Evolutionary conservation across 2,797 vertebrate species (phyloP).

Genomic region (Brotula barbata): DNA sequence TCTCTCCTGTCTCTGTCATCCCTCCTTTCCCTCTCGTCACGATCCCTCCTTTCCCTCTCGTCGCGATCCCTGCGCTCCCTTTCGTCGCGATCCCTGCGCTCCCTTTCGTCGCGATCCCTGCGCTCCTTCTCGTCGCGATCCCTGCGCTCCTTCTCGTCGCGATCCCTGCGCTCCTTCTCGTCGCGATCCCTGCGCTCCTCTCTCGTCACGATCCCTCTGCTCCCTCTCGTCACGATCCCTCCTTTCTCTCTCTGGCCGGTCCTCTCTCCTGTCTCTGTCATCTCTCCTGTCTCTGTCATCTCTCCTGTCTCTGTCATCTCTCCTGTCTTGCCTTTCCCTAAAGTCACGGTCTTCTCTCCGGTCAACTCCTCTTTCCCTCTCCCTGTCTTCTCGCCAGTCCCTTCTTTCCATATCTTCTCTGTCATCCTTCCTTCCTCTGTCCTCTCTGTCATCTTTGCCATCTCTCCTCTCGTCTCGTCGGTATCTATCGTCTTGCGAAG

Average conservation of each 20-base stretch:
- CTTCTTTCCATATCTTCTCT: conserved; percentile 57
- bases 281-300: conserved; percentile 57
- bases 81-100: conserved; percentile 17
- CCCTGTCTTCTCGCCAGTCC: conserved; percentile 51
- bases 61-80: conserved; percentile 5
- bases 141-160: conserved; percentile 15
- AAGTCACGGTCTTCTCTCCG: conserved; percentile 53
- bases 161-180: conserved; percentile 21
- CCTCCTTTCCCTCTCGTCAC: conserved; percentile 6
- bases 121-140: conserved; percentile 5
- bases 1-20: conserved; percentile 33
- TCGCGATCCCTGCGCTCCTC: conserved; percentile 26
- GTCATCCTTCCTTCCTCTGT: conserved; percentile 47
- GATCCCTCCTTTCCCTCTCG: conserved; percentile 24
- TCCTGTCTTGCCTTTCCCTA: conserved; percentile 47
- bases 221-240: conserved; percentile 10
- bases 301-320: conserved; percentile 53
- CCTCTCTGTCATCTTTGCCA: conserved; percentile 53
- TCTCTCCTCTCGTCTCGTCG: conserved; percentile 69
- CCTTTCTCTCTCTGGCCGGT: too few relatives aligned
- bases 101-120: conserved; percentile 16
- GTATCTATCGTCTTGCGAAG: conserved; percentile 63
- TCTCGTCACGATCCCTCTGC: conserved; percentile 10
- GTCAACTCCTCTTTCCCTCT: conserved; percentile 42
- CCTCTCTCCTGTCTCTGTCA: conserved; percentile 31